Base-by-base conservation (phyloP, 2,888 invertebrate genomes). In the Ophioninae sp. region DNA sequence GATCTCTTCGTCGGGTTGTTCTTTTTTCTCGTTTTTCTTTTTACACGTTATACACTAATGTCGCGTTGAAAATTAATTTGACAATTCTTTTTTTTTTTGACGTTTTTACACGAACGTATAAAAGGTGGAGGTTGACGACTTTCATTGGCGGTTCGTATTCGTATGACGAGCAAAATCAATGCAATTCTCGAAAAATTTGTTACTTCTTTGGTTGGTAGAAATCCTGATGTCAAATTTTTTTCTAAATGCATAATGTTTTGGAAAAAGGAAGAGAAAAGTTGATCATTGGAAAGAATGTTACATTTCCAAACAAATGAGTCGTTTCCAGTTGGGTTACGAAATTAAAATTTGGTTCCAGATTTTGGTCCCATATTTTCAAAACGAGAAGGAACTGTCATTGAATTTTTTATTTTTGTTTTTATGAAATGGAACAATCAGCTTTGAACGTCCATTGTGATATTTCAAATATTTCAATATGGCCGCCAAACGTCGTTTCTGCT, bases 401-500 rank as follows among this genome's bases (percentile, higher is more conserved):
- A 10, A 8, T 37, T 41, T 41, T 22, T 23, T 1, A 6, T 71
- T 37, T 30, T 71, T 3, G n/a, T 51, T 67, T 30, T 20, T 74
- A 72, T 74, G 72, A 51, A 63, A 73, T 59, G 71, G 71, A 64
- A 39, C 23, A 8, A 44, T 17, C 17, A 69, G 63, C 39, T 0
- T 41, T 2, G 51, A 69, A 64, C 58, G 44, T 76, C 64, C 67
- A 64, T 67, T 13, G 6, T 5, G 13, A 22, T 17, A 23, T 13
- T 51, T 69, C 51, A 30, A 30, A 10, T 67, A 23, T 67, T 80
- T 95, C 95, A 96, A 94, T 96, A 96, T 79, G 96, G 96, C 92
- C 96, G 94, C 96, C 96, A 97, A n/a, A 97, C 96, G 77, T 91
- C 92, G 85, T 92, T 92, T 88, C 95, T 94, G 44, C 76, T 84